These are phyloP conservation scores for Hermetia illucens DNA, from an alignment of 1,140 invertebrate species.

Conservation along the genomic window DNA sequence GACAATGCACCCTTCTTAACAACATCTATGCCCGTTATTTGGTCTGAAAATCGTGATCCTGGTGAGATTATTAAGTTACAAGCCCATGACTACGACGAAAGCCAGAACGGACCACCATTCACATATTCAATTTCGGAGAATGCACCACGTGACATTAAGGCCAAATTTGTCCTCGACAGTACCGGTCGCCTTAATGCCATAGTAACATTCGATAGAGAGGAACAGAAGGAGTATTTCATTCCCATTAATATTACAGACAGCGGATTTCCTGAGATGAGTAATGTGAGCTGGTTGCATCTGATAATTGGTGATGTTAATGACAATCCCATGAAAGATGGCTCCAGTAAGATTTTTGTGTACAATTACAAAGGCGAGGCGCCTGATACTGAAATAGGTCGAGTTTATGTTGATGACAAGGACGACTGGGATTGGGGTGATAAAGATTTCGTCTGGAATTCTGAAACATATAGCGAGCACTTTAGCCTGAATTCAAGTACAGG, in stretches of 20 bases:
- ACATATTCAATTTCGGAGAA: constrained; percentile 51
- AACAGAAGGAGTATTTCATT: constrained; percentile 70
- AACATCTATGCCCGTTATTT: constrained; percentile 63
- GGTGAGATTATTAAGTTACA: constrained; percentile 51
- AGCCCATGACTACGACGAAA: constrained; percentile 66
- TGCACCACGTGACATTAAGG: constrained; percentile 49
- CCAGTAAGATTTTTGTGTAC: constrained; percentile 80
- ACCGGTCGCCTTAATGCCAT: constrained; percentile 40
- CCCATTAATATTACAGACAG: constrained; percentile 78
- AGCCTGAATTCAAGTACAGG: constrained; percentile 53
- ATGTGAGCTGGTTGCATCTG: constrained; percentile 62
- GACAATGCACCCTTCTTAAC: constrained; percentile 79
- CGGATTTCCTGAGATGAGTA: constrained; percentile 53
- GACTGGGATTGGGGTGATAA: constrained; percentile 91
- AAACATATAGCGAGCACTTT: constrained; percentile 42
- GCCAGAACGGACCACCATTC: constrained; percentile 70
- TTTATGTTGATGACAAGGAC: constrained; percentile 81
- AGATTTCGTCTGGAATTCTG: constrained; percentile 50
- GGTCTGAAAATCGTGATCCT: constrained; percentile 60
- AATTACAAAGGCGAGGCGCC: constrained; percentile 69
- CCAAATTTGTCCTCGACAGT: constrained; percentile 52
- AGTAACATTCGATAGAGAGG: constrained; percentile 75
- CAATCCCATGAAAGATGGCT: constrained; percentile 65
- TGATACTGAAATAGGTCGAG: constrained; percentile 68
- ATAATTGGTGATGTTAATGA: constrained; percentile 87